Conservation (phyloP, 2,797 vertebrate genomes). For the Acipenser transmontanus region DNA sequence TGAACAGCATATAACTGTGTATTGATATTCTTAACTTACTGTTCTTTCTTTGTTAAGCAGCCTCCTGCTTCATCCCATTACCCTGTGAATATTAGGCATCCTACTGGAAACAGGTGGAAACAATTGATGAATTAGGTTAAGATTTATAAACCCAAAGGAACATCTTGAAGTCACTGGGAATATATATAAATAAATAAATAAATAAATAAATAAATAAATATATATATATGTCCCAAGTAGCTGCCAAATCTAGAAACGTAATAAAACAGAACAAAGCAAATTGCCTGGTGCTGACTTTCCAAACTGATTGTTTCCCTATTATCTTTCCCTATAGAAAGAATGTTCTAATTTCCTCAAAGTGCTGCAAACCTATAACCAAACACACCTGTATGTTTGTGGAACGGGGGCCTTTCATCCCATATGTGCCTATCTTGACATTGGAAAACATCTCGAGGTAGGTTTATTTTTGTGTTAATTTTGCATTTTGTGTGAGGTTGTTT, state of each 20-base stretch:
- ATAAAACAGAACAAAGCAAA: not conserved
- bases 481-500: too few species aligned
- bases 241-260: not conserved
- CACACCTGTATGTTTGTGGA: slow-evolving; percentile 88
- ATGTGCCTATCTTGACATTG: slow-evolving; percentile 88
- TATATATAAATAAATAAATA: not conserved
- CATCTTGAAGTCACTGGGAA: not conserved
- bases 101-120: slow-evolving; percentile 1
- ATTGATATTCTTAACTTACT: too few species aligned
- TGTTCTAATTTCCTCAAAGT: slow-evolving; percentile 94
- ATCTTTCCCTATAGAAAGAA: slow-evolving; percentile 75
- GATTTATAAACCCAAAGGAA: not conserved
- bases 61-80: too few species aligned
- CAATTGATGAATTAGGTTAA: not conserved
- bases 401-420: slow-evolving; percentile 94
- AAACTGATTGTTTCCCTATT: slow-evolving; percentile 13
- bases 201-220: not conserved
- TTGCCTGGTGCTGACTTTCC: not conserved
- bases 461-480: too few species aligned
- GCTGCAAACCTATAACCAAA: slow-evolving; percentile 87
- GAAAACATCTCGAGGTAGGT: slow-evolving; percentile 86
- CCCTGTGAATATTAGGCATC: too few species aligned
- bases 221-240: not conserved
- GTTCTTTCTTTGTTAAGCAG: too few species aligned
- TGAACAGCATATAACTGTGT: too few species aligned